phyloP scores from a whole-genome alignment of 2,797 vertebrate species.

The Macroramphosus scolopax region DNA sequence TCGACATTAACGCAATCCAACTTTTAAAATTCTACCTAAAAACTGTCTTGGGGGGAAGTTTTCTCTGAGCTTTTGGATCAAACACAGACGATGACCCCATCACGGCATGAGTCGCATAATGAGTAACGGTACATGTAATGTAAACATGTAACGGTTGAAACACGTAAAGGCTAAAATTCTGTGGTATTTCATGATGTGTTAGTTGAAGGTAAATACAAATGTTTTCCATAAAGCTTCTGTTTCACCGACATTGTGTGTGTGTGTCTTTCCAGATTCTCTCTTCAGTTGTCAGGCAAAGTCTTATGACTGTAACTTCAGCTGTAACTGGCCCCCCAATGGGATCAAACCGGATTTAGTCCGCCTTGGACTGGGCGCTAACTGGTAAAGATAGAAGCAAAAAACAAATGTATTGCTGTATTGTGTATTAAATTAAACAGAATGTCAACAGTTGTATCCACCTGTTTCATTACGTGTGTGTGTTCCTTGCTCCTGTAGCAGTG shows the following conservation, averaged over 20 bases:
- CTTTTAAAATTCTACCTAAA: too few relatives aligned
- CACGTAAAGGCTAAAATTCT: too few relatives aligned
- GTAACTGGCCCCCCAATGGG: conserved; percentile 25
- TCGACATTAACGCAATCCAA: too few relatives aligned
- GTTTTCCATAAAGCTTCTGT: neutral
- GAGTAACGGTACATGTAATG: too few relatives aligned
- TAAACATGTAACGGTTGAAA: too few relatives aligned
- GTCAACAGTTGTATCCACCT: neutral
- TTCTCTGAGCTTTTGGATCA: too few relatives aligned
- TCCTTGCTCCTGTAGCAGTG: conserved; percentile 35
- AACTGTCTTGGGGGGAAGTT: too few relatives aligned
- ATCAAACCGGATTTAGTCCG: conserved; percentile 47
- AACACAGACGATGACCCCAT: too few relatives aligned
- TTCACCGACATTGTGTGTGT: conserved; percentile 13
- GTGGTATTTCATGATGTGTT: too few relatives aligned
- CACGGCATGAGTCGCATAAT: too few relatives aligned
- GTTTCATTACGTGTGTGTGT: neutral
- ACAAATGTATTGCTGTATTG: neutral
- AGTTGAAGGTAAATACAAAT: too few relatives aligned
- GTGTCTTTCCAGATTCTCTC: conserved; percentile 44
- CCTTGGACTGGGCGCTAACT: conserved; percentile 60
- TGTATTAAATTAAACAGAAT: neutral
- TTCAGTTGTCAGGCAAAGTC: conserved; percentile 70
- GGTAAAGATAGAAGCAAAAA: conserved; percentile 50
- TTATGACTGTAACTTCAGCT: conserved; percentile 73